phyloP scores from a whole-genome alignment of 2,113 vertebrate species.

The Mungos mungo region DNA sequence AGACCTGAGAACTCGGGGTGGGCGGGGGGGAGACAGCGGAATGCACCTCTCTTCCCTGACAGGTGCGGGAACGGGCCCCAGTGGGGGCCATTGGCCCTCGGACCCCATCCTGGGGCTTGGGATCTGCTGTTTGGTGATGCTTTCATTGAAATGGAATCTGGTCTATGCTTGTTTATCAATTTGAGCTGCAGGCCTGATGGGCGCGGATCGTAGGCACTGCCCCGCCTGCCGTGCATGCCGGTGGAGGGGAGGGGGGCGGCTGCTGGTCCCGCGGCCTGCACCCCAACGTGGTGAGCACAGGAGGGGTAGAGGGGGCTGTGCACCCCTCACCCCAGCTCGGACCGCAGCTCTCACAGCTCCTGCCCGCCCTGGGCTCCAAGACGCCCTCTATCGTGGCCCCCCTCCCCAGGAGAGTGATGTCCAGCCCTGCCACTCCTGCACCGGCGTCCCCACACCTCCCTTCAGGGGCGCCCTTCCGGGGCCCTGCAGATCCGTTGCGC shows the following conservation, averaged over 20 bases:
- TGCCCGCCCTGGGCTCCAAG: rapidly evolving
- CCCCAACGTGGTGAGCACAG: background rate
- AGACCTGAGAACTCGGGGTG: rapidly evolving
- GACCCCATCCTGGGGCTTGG: background rate
- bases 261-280: too few relatives aligned
- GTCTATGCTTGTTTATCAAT: background rate
- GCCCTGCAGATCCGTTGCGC: too few relatives aligned
- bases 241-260: too few relatives aligned
- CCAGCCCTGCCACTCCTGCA: too few relatives aligned
- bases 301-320: rapidly evolving
- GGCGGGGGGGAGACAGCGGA: rapidly evolving
- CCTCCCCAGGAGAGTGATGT: background rate
- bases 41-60: background rate
- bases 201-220: background rate
- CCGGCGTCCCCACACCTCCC: background rate
- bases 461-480: background rate
- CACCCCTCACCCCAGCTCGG: background rate
- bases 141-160: background rate
- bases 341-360: rapidly evolving
- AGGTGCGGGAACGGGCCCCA: background rate
- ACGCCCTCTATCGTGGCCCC: background rate
- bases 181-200: background rate
- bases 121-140: background rate
- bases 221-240: background rate
- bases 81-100: background rate